These are phyloP conservation scores for Pseudomyrmex pallidus DNA, from an alignment of 1,140 invertebrate genomes.

Conservation along the genomic window DNA sequence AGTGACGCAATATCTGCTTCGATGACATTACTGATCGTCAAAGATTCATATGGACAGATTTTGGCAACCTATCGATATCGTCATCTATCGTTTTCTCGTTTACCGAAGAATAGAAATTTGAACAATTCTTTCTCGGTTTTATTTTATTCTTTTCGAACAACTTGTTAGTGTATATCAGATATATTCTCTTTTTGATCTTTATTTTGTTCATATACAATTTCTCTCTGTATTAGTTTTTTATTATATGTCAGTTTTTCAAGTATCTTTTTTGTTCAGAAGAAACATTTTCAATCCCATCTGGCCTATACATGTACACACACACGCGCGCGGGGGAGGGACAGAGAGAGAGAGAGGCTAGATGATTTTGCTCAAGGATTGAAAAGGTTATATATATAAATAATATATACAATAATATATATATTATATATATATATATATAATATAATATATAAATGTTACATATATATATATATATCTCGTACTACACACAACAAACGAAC, in stretches of 20 bases:
- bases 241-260: not conserved
- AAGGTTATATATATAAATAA: not conserved
- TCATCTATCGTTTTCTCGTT: not conserved
- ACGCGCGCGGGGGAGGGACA: no score
- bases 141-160: no score
- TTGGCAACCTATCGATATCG: not conserved
- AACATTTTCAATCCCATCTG: constrained; percentile 14
- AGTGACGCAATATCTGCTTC: constrained; percentile 41
- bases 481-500: constrained; percentile 21
- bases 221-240: not conserved
- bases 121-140: no score
- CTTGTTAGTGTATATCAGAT: not conserved
- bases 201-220: not conserved
- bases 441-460: no score
- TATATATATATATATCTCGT: no score
- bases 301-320: no score
- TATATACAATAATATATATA: no score
- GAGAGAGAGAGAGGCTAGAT: no score
- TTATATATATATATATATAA: no score
- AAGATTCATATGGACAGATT: constrained; percentile 26
- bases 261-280: not conserved
- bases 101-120: not conserved
- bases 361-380: constrained; percentile 37
- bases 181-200: not conserved
- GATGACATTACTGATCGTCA: constrained; percentile 40